Evolutionary conservation across 2,113 vertebrate genomes (phyloP).

Genomic region (Eublepharis macularius): DNA sequence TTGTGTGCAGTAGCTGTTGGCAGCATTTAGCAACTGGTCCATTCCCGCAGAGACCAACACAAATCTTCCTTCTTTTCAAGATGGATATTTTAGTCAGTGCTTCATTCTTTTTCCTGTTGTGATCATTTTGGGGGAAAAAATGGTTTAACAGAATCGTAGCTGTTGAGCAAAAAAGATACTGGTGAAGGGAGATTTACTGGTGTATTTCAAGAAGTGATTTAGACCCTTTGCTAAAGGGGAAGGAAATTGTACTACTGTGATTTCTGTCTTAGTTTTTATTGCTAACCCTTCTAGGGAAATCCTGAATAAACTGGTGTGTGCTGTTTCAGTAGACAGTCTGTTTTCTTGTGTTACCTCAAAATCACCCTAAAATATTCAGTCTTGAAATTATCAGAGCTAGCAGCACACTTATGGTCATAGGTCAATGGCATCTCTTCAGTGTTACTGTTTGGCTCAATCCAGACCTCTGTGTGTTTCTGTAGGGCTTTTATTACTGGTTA

Average conservation of each 20-base stretch:
- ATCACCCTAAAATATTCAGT: too few relatives aligned
- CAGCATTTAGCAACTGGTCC: background rate
- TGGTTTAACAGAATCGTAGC: background rate
- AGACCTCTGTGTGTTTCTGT: too few relatives aligned
- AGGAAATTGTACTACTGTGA: background rate
- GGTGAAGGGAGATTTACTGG: background rate
- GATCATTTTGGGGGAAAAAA: background rate
- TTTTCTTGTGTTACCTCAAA: too few relatives aligned
- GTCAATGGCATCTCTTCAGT: too few relatives aligned
- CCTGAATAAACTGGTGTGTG: too few relatives aligned
- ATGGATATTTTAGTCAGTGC: background rate
- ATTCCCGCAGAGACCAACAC: background rate
- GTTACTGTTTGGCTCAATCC: too few relatives aligned
- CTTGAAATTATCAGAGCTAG: too few relatives aligned
- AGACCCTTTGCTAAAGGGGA: background rate
- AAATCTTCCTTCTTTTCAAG: background rate
- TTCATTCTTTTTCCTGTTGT: background rate
- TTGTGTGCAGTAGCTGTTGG: background rate
- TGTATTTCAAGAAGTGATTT: background rate
- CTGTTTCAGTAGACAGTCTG: too few relatives aligned
- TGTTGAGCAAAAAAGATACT: slow-evolving; percentile 8
- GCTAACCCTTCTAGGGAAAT: too few relatives aligned
- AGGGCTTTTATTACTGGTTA: too few relatives aligned
- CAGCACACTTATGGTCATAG: too few relatives aligned
- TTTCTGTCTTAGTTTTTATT: too few relatives aligned